Conservation (phyloP, 2,888 invertebrate genomes). For the Cordilura impudica region DNA sequence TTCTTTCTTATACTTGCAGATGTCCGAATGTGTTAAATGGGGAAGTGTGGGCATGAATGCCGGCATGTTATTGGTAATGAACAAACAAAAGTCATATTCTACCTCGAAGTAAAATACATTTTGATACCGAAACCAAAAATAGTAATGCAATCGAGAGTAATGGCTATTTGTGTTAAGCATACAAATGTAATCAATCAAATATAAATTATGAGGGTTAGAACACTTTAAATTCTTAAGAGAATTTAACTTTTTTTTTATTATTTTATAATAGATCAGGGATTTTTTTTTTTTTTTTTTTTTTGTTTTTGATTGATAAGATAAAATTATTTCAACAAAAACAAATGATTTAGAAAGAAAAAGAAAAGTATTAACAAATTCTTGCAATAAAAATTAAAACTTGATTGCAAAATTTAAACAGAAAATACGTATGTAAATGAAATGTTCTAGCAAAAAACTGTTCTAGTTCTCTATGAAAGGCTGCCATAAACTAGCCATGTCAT, state of each 20-base stretch:
- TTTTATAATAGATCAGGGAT: background rate
- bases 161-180: background rate
- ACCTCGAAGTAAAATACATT: slow-evolving; percentile 64
- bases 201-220: slow-evolving; percentile 55
- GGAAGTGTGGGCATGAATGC: slow-evolving; percentile 85
- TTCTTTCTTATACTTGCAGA: slow-evolving; percentile 78
- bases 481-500: slow-evolving; percentile 45
- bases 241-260: slow-evolving; percentile 6
- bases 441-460: slow-evolving; percentile 14
- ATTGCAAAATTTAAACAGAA: slow-evolving; percentile 16
- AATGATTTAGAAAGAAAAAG: slow-evolving; percentile 1
- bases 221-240: slow-evolving; percentile 8
- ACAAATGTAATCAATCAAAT: slow-evolving; percentile 12
- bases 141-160: background rate
- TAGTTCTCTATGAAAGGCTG: slow-evolving; percentile 45
- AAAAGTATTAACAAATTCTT: slow-evolving; percentile 41
- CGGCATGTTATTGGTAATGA: slow-evolving; percentile 83
- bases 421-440: slow-evolving; percentile 12
- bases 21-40: slow-evolving; percentile 85
- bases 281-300: background rate
- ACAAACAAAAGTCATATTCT: slow-evolving; percentile 75
- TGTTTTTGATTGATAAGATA: slow-evolving; percentile 30
- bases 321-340: background rate
- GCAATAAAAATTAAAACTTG: slow-evolving; percentile 7
- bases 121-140: background rate